A percentile compares a stretch with the other conserved stretches of the same genome.
Evolutionary conservation across 2,113 vertebrate species (phyloP).

Genomic region (Heteronetta atricapilla): DNA sequence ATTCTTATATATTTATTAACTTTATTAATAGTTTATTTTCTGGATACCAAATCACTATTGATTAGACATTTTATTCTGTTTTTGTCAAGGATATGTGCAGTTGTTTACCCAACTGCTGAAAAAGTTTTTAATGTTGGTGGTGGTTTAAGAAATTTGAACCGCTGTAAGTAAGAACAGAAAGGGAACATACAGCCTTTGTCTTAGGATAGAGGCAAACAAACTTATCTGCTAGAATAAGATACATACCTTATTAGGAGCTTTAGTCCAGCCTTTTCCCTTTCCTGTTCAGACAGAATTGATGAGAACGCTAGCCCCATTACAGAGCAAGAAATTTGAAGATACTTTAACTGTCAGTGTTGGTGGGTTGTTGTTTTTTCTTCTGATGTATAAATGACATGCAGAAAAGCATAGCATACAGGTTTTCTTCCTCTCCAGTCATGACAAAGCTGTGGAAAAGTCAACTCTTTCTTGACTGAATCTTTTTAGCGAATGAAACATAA

Average conservation of each 20-base stretch:
- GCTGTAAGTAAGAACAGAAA: no score
- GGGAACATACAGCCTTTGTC: no score
- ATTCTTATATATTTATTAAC: no score
- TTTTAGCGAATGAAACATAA: not conserved
- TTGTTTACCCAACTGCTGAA: no score
- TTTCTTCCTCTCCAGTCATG: not conserved
- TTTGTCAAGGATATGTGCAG: no score
- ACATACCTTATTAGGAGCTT: not conserved
- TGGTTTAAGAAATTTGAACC: no score
- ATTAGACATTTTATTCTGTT: no score
- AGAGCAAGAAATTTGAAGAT: not conserved
- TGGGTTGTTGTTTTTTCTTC: not conserved
- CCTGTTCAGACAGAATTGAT: not conserved
- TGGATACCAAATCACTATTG: no score
- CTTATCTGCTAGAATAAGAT: not conserved
- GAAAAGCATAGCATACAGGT: not conserved
- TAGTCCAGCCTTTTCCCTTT: not conserved
- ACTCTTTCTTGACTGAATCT: not conserved
- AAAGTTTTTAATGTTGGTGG: no score
- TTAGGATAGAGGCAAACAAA: not conserved
- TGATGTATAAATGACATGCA: not conserved
- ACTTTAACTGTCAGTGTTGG: not conserved
- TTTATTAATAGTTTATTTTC: no score
- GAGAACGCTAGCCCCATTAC: not conserved
- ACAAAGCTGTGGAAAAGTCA: not conserved